A percentile compares a stretch with the other conserved stretches of the same genome.
These are phyloP conservation scores for Caenorhabditis tropicalis DNA, from an alignment of 1,140 invertebrate genomes.

Conservation along the genomic window DNA sequence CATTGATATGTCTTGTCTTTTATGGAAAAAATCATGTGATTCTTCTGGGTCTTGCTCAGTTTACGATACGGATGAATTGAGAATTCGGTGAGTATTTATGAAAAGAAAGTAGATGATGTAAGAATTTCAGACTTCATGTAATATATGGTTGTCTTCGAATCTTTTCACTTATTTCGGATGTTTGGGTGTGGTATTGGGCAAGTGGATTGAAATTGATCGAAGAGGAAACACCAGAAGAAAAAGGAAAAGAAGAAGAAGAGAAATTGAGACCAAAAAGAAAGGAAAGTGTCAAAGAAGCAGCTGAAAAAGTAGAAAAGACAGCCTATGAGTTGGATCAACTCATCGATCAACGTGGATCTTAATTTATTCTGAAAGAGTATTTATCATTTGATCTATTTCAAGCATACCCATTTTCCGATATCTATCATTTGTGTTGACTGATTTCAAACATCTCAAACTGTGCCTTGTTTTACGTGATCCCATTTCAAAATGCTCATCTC, in stretches of 20 bases:
- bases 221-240: conserved; percentile 47
- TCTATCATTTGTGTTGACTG: background rate
- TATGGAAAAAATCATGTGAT: conserved; percentile 71
- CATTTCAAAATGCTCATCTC: conserved; percentile 32
- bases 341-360: conserved; percentile 27
- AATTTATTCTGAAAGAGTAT: background rate
- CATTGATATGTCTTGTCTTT: conserved; percentile 71
- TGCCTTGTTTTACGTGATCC: conserved; percentile 34
- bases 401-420: background rate
- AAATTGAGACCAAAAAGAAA: background rate
- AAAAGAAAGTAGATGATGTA: too few species aligned
- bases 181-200: conserved; percentile 67
- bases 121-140: conserved; percentile 61
- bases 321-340: conserved; percentile 14
- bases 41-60: conserved; percentile 71
- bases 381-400: background rate
- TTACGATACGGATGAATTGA: conserved; percentile 68
- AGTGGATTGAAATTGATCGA: conserved; percentile 67
- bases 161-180: conserved; percentile 65
- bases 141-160: conserved; percentile 66
- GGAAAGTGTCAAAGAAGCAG: background rate
- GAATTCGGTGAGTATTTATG: conserved; percentile 55
- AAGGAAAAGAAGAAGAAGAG: conserved; percentile 8
- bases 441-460: background rate
- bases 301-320: conserved; percentile 17